Evolutionary conservation across 1,140 invertebrate genomes (phyloP), one percentile per base, ranked within the genome.

Genomic region (Drosophila lowei): DNA sequence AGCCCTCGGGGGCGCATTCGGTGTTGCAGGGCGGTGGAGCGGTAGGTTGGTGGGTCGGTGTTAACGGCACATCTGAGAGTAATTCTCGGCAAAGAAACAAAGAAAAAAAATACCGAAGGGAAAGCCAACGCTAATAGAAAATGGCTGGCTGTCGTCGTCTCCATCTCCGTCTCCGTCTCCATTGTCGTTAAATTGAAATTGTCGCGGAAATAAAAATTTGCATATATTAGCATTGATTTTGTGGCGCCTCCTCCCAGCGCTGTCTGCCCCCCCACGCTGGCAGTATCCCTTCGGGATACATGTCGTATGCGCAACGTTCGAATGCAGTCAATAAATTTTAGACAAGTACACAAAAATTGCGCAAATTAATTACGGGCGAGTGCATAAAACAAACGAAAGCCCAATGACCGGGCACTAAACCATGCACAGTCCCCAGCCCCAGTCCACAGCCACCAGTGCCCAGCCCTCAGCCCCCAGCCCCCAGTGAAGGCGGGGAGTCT

Each of bases 191-290:
- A 90, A 90, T 90, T 90, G 88, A 90, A 90, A 90, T 90, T 81
- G 88, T 88, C 88, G 88, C 79, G 88, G 71, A 90, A 88, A 88
- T 90, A 90, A 90, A 89, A 89, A 89, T 89, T 89, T 89, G 79
- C 85, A 89, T 89, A 89, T 89, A 89, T 89, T 74, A 89, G 84
- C 85, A 89, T 89, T 89, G 85, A 89, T 89, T 89, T 89, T 47
- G 62, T 34, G 43, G 4, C 50, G 13, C 15, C 46, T 18, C 18
- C 18, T 1, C 18, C 18, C 18, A 18, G 18, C 18, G 23, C 23
- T 25, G 23, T 25, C 23, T 25, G 23, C 21, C 11, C 28, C 11
- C 7, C 44, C 30, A 2, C 11, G 34, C 11, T 38, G 34, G 4
- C 11, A 25, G 7, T 41, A 18, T 7, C 23, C 57, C 49, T 41